phyloP scores from a whole-genome alignment of 2,888 invertebrate species.

The Rotaria macrura region DNA sequence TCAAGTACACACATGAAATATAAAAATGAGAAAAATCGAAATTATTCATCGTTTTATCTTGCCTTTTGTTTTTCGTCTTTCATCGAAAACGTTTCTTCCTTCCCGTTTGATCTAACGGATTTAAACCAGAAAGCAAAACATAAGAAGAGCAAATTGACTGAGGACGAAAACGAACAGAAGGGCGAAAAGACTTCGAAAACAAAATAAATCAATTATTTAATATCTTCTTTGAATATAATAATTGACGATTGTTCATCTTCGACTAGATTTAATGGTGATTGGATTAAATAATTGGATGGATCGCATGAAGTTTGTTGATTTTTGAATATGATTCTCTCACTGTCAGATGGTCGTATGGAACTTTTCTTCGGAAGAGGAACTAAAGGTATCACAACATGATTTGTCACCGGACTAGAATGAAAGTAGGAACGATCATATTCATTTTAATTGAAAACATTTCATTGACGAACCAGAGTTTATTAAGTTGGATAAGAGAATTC shows the following conservation, averaged over 20 bases:
- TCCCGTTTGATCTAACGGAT: not conserved
- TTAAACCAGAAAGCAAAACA: not conserved
- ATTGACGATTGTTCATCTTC: constrained; percentile 1
- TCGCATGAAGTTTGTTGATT: not conserved
- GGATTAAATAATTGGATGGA: not conserved
- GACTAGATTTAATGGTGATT: not conserved
- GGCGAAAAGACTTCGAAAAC: not conserved
- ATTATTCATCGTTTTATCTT: not conserved
- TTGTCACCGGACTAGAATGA: not conserved
- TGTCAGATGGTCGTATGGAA: not conserved
- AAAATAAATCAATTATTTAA: not conserved
- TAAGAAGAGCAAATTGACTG: not conserved
- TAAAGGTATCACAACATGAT: not conserved
- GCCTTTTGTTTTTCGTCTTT: no score
- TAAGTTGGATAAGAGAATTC: not conserved
- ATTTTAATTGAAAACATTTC: no score
- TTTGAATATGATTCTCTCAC: not conserved
- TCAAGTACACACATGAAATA: not conserved
- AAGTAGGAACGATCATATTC: no score
- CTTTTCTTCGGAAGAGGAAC: not conserved
- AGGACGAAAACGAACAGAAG: not conserved
- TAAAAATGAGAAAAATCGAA: not conserved
- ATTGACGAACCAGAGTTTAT: not conserved
- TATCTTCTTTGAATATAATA: not conserved
- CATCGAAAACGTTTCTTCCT: not conserved